These are phyloP conservation scores for Phyllotreta cruciferae DNA, from an alignment of 2,888 invertebrate species.

Conservation along the genomic window DNA sequence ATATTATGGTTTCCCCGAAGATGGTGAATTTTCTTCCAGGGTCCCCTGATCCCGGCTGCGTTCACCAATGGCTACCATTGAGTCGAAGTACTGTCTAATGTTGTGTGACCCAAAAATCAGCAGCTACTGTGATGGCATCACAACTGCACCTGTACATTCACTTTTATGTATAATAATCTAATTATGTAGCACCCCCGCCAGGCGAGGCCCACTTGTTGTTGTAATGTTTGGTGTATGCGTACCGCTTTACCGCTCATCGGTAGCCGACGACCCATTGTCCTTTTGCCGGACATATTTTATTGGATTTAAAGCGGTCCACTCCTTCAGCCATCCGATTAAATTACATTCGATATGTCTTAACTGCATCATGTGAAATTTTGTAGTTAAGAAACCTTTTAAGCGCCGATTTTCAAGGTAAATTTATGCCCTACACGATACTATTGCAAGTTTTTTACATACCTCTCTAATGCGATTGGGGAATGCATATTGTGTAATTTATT, in stretches of 20 bases:
- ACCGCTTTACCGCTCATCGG: conserved; percentile 60
- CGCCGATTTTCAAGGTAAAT: too few species aligned
- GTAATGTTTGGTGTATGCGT: conserved; percentile 62
- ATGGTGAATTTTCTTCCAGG: conserved; percentile 70
- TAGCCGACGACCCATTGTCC: conserved; percentile 57
- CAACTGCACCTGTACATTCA: conserved; percentile 62
- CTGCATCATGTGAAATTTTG: too few species aligned
- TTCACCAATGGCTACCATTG: conserved; percentile 99
- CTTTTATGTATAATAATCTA: conserved; percentile 58
- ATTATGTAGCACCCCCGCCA: conserved; percentile 61
- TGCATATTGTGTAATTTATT: background rate
- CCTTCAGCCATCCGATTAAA: too few species aligned
- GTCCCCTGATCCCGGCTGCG: conserved; percentile 96
- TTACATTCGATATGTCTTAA: too few species aligned
- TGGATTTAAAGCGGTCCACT: too few species aligned
- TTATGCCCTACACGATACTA: too few species aligned
- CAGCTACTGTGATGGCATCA: conserved; percentile 61
- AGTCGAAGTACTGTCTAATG: conserved; percentile 61
- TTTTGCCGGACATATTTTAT: background rate
- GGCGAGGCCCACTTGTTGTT: conserved; percentile 62
- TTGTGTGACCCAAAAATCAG: conserved; percentile 60
- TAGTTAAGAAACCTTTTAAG: too few species aligned
- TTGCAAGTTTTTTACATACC: too few species aligned
- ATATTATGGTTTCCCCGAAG: background rate
- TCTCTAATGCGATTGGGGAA: too few species aligned